A percentile compares a stretch with the other conserved stretches of the same genome.
Conservation (phyloP, 2,888 invertebrate genomes). For the Flabesymbios commensalis region DNA sequence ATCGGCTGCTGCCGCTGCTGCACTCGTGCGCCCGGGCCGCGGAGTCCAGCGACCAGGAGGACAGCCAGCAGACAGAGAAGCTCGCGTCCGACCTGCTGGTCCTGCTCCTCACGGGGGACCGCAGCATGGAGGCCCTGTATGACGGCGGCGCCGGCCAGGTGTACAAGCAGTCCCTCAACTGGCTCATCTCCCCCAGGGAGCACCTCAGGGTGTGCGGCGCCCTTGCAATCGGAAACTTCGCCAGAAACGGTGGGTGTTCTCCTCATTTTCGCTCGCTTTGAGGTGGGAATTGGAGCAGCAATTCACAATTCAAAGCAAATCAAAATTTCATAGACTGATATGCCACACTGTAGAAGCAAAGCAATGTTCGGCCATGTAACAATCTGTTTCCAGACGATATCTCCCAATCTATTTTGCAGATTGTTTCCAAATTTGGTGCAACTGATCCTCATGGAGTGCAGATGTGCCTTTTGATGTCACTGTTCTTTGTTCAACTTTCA, state of each 20-base stretch:
- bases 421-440: no score
- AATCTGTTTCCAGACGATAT: neutral
- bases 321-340: no score
- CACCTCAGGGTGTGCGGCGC: slow-evolving; percentile 82
- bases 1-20: slow-evolving; percentile 75
- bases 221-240: slow-evolving; percentile 86
- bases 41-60: slow-evolving; percentile 70
- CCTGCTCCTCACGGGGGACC: slow-evolving; percentile 83
- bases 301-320: no score
- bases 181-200: slow-evolving; percentile 72
- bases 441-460: no score
- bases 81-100: slow-evolving; percentile 85
- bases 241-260: slow-evolving; percentile 69
- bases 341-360: no score
- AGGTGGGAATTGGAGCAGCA: no score
- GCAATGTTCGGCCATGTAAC: neutral
- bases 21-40: no score
- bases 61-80: slow-evolving; percentile 74
- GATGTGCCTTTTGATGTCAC: neutral
- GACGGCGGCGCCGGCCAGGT: slow-evolving; percentile 74
- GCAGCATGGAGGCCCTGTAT: slow-evolving; percentile 82
- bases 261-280: neutral
- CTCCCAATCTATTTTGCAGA: neutral
- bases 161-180: slow-evolving; percentile 74
- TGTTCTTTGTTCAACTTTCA: no score